A percentile compares a stretch with the other conserved stretches of the same genome.
Evolutionary conservation across 1,140 invertebrate species (phyloP).

Genomic region (Telenomus remus): DNA sequence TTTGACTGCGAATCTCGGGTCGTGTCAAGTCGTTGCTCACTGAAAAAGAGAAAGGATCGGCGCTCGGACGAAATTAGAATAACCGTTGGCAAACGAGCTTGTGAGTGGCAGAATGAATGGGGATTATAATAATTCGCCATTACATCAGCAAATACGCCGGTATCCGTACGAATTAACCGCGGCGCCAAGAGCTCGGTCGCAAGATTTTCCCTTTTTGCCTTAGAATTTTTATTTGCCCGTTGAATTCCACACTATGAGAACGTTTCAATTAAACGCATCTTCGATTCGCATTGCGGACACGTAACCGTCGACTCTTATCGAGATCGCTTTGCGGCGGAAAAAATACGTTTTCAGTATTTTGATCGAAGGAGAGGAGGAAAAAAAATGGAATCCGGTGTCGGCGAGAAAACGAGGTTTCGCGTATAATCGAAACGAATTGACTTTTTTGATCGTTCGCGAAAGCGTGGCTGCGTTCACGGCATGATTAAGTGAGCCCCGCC

Average conservation of each 20-base stretch:
- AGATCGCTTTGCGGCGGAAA: too few relatives aligned
- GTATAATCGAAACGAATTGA: constrained; percentile 29
- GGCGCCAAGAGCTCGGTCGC: constrained; percentile 16
- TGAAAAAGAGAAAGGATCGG: constrained; percentile 50
- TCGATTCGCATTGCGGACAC: constrained; percentile 4
- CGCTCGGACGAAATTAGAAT: constrained; percentile 39
- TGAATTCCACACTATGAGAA: not conserved
- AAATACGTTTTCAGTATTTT: too few relatives aligned
- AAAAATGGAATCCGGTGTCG: not conserved
- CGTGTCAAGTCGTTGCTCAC: constrained; percentile 20
- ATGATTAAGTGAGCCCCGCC: constrained; percentile 2
- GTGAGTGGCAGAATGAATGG: constrained; percentile 51
- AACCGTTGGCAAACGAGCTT: constrained; percentile 43
- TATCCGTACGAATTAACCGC: constrained; percentile 26
- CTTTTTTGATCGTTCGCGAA: not conserved
- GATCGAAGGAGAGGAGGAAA: too few relatives aligned
- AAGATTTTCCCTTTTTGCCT: not conserved
- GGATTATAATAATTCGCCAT: constrained; percentile 52
- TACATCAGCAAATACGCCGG: constrained; percentile 44
- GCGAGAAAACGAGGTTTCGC: constrained; percentile 2
- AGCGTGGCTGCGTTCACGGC: too few relatives aligned
- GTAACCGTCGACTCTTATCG: not conserved
- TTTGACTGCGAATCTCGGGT: constrained; percentile 36
- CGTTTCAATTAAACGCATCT: constrained; percentile 10
- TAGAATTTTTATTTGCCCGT: not conserved